Conservation (phyloP, 1,140 invertebrate species). For the Saccostrea echinata region DNA sequence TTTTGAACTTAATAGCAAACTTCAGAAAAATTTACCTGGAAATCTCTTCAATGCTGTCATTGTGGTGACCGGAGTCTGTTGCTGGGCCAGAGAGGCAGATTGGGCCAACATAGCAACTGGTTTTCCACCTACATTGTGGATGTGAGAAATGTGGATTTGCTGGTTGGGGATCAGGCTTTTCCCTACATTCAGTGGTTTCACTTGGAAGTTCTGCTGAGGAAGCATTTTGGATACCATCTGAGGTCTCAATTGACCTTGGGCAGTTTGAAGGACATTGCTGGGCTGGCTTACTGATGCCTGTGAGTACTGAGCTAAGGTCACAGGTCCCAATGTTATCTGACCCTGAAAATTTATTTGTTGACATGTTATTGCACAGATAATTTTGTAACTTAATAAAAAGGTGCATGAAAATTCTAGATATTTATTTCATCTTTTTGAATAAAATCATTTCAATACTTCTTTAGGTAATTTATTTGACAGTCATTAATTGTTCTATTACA, state of each 20-base stretch:
- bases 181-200: constrained; percentile 38
- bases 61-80: constrained; percentile 14
- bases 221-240: constrained; percentile 49
- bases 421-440: too few relatives aligned
- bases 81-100: constrained; percentile 25
- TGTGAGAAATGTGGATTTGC: constrained; percentile 40
- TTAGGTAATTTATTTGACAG: too few relatives aligned
- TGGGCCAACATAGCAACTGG: constrained; percentile 45
- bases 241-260: constrained; percentile 35
- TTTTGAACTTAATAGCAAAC: too few relatives aligned
- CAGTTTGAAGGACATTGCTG: constrained; percentile 30
- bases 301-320: constrained; percentile 42
- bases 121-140: constrained; percentile 21
- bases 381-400: too few relatives aligned
- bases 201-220: constrained; percentile 47
- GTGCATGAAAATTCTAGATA: too few relatives aligned
- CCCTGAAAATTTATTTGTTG: neutral
- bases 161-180: constrained; percentile 41
- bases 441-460: too few relatives aligned
- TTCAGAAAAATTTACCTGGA: constrained; percentile 5
- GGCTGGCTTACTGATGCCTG: constrained; percentile 35
- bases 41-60: constrained; percentile 50
- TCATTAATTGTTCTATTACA: too few relatives aligned
- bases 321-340: constrained; percentile 28
- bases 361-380: too few relatives aligned